Conservation (phyloP, 2,888 invertebrate species). For the Arctia plantaginis region DNA sequence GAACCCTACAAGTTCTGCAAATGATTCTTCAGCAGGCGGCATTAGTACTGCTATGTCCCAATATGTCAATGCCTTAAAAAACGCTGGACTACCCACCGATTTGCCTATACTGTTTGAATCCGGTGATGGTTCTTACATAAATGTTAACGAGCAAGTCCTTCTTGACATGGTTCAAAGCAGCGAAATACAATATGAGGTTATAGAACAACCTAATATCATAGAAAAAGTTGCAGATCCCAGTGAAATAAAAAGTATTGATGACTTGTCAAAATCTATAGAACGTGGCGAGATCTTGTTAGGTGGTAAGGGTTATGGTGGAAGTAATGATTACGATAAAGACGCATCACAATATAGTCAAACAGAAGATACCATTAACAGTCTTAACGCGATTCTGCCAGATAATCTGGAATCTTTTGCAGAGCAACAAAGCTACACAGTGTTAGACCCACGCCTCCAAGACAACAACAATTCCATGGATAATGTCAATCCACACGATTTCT, state of each 20-base stretch:
- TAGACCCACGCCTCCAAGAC: slow-evolving; percentile 73
- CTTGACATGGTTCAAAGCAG: slow-evolving; percentile 85
- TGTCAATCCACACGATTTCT: slow-evolving; percentile 74
- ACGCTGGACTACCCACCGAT: slow-evolving; percentile 79
- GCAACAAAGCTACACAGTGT: slow-evolving; percentile 78
- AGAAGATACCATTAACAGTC: slow-evolving; percentile 76
- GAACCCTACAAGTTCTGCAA: slow-evolving; percentile 60
- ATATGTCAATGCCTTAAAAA: slow-evolving; percentile 82
- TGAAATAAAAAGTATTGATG: slow-evolving; percentile 84
- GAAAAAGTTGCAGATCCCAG: slow-evolving; percentile 82
- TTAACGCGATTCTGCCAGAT: slow-evolving; percentile 78
- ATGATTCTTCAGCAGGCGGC: slow-evolving; percentile 61
- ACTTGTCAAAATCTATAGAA: slow-evolving; percentile 81
- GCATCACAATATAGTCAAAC: slow-evolving; percentile 63
- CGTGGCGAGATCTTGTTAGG: slow-evolving; percentile 78
- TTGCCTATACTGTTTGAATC: slow-evolving; percentile 88
- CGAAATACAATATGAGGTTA: slow-evolving; percentile 84
- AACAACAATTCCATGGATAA: slow-evolving; percentile 68
- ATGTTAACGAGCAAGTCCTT: slow-evolving; percentile 88
- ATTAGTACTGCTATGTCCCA: slow-evolving; percentile 81
- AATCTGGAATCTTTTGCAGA: slow-evolving; percentile 78
- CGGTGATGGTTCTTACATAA: slow-evolving; percentile 88
- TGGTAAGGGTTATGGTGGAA: slow-evolving; percentile 65
- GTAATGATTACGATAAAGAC: slow-evolving; percentile 68
- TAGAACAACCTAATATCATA: slow-evolving; percentile 84